Evolutionary conservation across 2,797 vertebrate species (phyloP), one percentile per base, ranked within the genome.

Genomic region (Diglossa cyanea): DNA sequence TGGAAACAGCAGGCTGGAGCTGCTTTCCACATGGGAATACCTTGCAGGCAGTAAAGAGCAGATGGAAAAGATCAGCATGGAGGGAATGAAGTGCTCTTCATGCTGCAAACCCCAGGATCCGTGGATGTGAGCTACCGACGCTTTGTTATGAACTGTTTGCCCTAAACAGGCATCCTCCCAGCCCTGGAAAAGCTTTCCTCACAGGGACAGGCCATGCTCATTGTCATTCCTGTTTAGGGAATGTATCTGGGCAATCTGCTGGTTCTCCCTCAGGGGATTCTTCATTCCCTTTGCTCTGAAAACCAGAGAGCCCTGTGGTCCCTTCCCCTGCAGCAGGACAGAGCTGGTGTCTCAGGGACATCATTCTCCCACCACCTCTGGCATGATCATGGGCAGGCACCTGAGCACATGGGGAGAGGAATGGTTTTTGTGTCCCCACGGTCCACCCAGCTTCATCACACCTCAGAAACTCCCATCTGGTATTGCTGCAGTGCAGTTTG

Each of bases 41-140:
- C 91, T 94, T 91, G 68, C 84, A 93, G 87, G 85, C 87, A 92
- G 87, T 86, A 93, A 92, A 94, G 76, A 94, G 81, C 96, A 95
- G 94, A 94, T 94, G 95, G 95, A 94, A 95, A 79, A 94, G 57
- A 95, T 96, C 96, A 94, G 57, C 13, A 2, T 2, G 50, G 71
- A 79, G 57, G 77, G 73, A 94, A 88, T 77, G 79, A 86, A 91
- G 76, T 83, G 72, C 42, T 86, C 88, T 37, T 54, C 87, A 28
- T 80, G 62, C 76, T 74, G n/a, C 75, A 80, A 58, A 75, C 11
- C 62, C n/a, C 42, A 65, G 79, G 50, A 44, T 44, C 47, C 4
- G 11, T 60, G 72, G 37, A 42, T 74, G 30, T 26, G 42, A 93
- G 74, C 61, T 93, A 75, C 79, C 70, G 76, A 31, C 21, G 3